Conservation (phyloP, 2,797 vertebrate genomes). For the Poeciliopsis presidionis region DNA sequence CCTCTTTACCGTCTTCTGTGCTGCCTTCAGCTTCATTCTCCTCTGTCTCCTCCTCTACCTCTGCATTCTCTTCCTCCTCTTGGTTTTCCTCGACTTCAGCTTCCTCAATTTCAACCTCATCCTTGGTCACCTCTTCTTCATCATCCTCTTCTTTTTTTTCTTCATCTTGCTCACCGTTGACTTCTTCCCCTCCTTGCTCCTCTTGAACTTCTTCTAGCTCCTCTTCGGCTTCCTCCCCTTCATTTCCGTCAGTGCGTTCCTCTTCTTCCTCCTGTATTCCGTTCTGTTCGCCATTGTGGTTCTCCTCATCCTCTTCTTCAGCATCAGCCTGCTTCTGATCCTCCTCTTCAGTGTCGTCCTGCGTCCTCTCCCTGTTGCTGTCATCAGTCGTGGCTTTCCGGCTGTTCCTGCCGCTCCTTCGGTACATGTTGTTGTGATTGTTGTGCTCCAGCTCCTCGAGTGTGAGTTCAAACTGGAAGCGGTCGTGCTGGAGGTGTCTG, state of each 20-base stretch:
- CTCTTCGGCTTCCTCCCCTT: slow-evolving; percentile 15
- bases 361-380: neutral
- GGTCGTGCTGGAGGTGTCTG: slow-evolving; percentile 87
- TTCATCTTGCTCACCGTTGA: slow-evolving; percentile 4
- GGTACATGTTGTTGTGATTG: slow-evolving; percentile 70
- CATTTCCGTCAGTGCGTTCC: slow-evolving; percentile 1
- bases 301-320: slow-evolving; percentile 57
- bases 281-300: slow-evolving; percentile 68
- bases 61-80: slow-evolving; percentile 4
- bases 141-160: neutral
- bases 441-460: slow-evolving; percentile 87
- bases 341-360: slow-evolving; percentile 9
- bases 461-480: slow-evolving; percentile 93
- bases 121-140: slow-evolving; percentile 16
- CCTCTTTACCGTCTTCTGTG: slow-evolving; percentile 12
- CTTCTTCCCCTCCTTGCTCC: slow-evolving; percentile 5
- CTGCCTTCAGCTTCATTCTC: neutral
- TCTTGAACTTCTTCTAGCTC: slow-evolving; percentile 15
- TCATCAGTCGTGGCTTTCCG: slow-evolving; percentile 9
- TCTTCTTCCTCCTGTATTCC: slow-evolving; percentile 52
- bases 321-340: slow-evolving; percentile 29
- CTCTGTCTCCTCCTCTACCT: neutral
- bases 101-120: slow-evolving; percentile 1
- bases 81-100: slow-evolving; percentile 4
- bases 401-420: slow-evolving; percentile 28